phyloP scores from a whole-genome alignment of 1,140 invertebrate genomes.

The Glossosoma conforme region DNA sequence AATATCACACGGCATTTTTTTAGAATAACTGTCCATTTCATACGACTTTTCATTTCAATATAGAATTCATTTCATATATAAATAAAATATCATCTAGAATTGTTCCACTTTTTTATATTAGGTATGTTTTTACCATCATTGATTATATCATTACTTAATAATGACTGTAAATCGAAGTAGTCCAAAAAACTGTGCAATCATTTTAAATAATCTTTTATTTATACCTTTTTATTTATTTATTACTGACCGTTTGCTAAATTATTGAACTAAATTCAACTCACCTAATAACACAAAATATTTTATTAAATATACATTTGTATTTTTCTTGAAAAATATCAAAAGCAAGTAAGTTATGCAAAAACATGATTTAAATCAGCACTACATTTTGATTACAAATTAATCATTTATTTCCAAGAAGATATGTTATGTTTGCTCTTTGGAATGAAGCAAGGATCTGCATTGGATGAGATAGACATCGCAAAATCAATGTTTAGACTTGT shows the following conservation, averaged over 20 bases:
- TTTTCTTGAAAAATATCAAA: background rate
- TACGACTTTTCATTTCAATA: no score
- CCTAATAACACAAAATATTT: no score
- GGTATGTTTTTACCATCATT: no score
- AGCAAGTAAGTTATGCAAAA: no score
- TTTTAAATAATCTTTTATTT: background rate
- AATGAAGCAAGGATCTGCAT: background rate
- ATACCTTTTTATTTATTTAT: background rate
- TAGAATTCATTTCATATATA: no score
- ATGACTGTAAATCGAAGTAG: constrained; percentile 11
- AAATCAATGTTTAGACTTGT: constrained; percentile 11
- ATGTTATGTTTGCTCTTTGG: background rate
- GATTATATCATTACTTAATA: constrained; percentile 11
- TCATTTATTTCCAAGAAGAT: background rate
- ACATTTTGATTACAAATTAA: background rate
- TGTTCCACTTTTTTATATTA: no score
- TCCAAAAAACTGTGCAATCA: constrained; percentile 10
- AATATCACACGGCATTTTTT: no score
- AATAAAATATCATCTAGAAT: no score
- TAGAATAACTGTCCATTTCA: no score
- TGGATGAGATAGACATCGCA: background rate
- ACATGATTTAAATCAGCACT: constrained; percentile 1
- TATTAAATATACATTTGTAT: background rate
- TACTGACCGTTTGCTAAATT: background rate
- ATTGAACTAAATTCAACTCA: background rate